Evolutionary conservation across 2,888 invertebrate genomes (phyloP).

Genomic region (Adela reaumurella): DNA sequence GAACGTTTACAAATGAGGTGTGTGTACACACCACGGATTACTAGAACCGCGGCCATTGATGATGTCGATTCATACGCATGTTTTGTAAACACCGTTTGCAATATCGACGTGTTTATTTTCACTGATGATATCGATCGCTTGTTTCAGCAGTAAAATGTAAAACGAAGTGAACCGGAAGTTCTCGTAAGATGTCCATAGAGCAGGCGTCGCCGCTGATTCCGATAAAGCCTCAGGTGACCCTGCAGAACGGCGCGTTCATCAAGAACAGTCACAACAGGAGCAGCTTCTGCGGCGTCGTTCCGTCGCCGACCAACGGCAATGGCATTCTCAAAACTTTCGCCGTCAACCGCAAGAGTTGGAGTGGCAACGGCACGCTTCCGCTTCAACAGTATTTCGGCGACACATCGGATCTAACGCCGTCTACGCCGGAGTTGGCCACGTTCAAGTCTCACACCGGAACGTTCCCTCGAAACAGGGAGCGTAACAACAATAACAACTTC

Average conservation of each 20-base stretch:
- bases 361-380: slow-evolving; percentile 50
- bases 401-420: slow-evolving; percentile 21
- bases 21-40: too few relatives aligned
- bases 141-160: not conserved
- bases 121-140: not conserved
- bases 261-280: slow-evolving; percentile 53
- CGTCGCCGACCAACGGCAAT: slow-evolving; percentile 40
- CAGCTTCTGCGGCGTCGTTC: slow-evolving; percentile 50
- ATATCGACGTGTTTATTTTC: too few relatives aligned
- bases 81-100: too few relatives aligned
- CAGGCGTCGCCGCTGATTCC: slow-evolving; percentile 52
- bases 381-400: slow-evolving; percentile 32
- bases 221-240: slow-evolving; percentile 45
- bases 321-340: slow-evolving; percentile 50
- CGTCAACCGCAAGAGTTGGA: slow-evolving; percentile 53
- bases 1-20: too few relatives aligned
- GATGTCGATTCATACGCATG: too few relatives aligned
- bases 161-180: slow-evolving; percentile 15
- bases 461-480: slow-evolving; percentile 47
- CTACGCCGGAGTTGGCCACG: slow-evolving; percentile 42
- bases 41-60: too few relatives aligned
- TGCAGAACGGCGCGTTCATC: slow-evolving; percentile 47
- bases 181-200: slow-evolving; percentile 51
- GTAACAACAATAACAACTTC: slow-evolving; percentile 37
- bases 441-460: slow-evolving; percentile 51